phyloP scores from a whole-genome alignment of 2,888 invertebrate species.

The Cabera pusaria region DNA sequence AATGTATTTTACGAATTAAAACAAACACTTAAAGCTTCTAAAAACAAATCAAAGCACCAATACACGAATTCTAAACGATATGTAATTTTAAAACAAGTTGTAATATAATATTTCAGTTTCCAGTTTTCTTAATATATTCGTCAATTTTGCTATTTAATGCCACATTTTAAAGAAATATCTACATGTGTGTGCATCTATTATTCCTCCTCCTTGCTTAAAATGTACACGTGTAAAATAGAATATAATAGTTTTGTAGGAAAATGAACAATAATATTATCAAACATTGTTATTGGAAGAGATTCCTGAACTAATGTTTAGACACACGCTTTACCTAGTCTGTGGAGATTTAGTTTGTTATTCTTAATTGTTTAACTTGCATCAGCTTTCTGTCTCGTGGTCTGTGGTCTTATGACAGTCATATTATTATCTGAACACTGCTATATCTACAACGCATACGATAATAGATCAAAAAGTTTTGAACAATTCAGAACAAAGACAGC shows the following conservation, averaged over 20 bases:
- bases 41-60: too few species aligned
- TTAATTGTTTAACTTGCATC: background rate
- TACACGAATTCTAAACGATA: too few species aligned
- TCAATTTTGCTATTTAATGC: constrained; percentile 5
- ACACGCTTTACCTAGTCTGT: constrained; percentile 17
- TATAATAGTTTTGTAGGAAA: constrained; percentile 27
- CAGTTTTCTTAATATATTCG: constrained; percentile 10
- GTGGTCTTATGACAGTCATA: too few species aligned
- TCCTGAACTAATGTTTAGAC: constrained; percentile 24
- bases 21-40: too few species aligned
- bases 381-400: too few species aligned
- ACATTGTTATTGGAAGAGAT: constrained; percentile 32
- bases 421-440: too few species aligned
- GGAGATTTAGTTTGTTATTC: constrained; percentile 3
- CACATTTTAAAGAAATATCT: constrained; percentile 8
- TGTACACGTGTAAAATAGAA: constrained; percentile 30
- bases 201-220: constrained; percentile 10
- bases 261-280: constrained; percentile 33
- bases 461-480: too few species aligned
- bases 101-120: constrained; percentile 17
- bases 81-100: constrained; percentile 8
- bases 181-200: too few species aligned
- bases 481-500: too few species aligned
- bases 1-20: too few species aligned
- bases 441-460: too few species aligned